Evolutionary conservation across 2,113 vertebrate species (phyloP), one percentile per base, ranked within the genome.

Genomic region (Boulengeromyrus knoepffleri): DNA sequence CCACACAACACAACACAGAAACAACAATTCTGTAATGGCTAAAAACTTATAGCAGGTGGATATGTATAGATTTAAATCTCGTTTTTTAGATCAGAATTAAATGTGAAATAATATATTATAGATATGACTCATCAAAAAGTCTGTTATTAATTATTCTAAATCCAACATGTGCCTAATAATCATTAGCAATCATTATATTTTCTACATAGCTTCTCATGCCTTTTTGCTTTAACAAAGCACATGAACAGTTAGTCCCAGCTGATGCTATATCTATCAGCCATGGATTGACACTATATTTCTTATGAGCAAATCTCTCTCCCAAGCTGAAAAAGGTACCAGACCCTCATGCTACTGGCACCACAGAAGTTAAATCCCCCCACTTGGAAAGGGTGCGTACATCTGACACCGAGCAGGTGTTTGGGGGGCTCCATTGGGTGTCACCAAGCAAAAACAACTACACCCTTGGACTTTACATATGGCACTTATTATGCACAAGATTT

Each of bases 401-500:
- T 95, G 94, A 93, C 94, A 95, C 88, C 90, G 94, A 94, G 93
- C 93, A 95, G 94, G 94, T 94, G 94, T 93, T 92, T 91, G 87
- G 94, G 93, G 93, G 94, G 93, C 94, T 92, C 89, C 87, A 91
- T 91, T 93, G 91, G 92, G 92, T 90, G 92, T 91, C 91, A 91
- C 92, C 90, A 91, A 92, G 92, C 93, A 91, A 91, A 93, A 92
- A 94, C 92, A 95, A 93, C 92, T 92, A 89, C 92, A 94, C 93
- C 92, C 92, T 95, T 95, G 94, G 95, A 96, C 93, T 93, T 94
- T 92, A 94, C 95, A 95, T 93, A 94, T 95, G 95, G 93, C 95
- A 95, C 94, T 96, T 96, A 95, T 92, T 94, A 95, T 96, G 95
- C 95, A 95, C 94, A 93, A 91, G 93, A 93, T 95, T 94, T 93